These are phyloP conservation scores for Melanotus villosus DNA, from an alignment of 2,888 invertebrate genomes.

Conservation along the genomic window DNA sequence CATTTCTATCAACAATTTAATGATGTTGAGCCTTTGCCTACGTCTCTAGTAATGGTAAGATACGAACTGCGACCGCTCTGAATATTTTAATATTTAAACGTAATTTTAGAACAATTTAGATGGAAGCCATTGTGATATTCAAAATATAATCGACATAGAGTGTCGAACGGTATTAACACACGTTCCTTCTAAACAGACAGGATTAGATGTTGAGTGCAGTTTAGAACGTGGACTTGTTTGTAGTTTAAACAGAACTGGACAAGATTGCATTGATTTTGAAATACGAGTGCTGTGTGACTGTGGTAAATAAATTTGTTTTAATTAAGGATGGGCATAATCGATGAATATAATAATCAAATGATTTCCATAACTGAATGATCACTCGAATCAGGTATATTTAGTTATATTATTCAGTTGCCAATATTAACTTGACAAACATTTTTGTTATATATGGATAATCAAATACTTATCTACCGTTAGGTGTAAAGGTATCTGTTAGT, in stretches of 20 bases:
- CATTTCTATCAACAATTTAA: conserved; percentile 56
- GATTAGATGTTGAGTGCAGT: conserved; percentile 83
- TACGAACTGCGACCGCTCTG: neutral
- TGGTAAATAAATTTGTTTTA: too few species aligned
- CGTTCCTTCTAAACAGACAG: conserved; percentile 77
- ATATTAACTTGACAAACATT: too few species aligned
- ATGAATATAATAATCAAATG: too few species aligned
- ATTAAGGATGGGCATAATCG: too few species aligned
- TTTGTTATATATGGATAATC: too few species aligned
- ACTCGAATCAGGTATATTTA: too few species aligned
- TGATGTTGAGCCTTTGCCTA: conserved; percentile 75
- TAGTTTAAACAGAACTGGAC: conserved; percentile 60
- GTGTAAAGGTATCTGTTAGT: too few species aligned
- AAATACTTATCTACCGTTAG: too few species aligned
- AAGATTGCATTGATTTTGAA: conserved; percentile 85
- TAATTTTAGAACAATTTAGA: conserved; percentile 43
- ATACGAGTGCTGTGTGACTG: conserved; percentile 83
- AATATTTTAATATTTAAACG: neutral
- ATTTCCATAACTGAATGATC: too few species aligned
- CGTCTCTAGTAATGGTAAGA: conserved; percentile 70
- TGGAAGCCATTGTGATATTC: conserved; percentile 73
- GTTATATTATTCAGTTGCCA: too few species aligned
- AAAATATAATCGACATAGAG: conserved; percentile 80
- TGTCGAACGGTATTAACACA: conserved; percentile 81
- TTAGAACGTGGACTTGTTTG: conserved; percentile 82